Percentiles rank a stretch among this genome's conserved stretches.
phyloP scores from a whole-genome alignment of 2,113 vertebrate genomes.

The Rhynchopsitta pachyrhyncha region DNA sequence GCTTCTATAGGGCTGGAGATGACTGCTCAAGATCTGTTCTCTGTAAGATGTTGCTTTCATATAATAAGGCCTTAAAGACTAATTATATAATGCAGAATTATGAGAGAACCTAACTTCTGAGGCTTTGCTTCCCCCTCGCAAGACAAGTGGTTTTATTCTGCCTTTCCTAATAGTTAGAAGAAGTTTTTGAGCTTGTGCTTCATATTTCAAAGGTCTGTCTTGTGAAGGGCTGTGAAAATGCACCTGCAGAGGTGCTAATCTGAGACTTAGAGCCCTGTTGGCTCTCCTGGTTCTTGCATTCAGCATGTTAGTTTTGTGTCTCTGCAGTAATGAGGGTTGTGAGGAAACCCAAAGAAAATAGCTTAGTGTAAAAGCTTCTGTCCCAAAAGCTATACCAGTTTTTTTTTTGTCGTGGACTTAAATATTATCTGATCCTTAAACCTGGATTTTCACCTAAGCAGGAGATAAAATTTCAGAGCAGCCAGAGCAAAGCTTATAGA shows the following conservation, averaged over 20 bases:
- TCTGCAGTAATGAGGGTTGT: neutral
- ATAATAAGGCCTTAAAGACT: neutral
- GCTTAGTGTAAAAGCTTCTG: neutral
- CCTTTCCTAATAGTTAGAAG: neutral
- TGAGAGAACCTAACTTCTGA: neutral
- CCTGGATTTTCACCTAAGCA: neutral
- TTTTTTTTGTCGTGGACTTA: neutral
- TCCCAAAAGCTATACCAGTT: accelerated
- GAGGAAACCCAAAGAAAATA: neutral
- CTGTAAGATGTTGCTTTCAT: neutral
- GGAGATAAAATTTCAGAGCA: neutral
- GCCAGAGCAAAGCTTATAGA: neutral
- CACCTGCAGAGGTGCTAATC: neutral
- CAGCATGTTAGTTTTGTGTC: neutral
- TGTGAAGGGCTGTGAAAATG: neutral
- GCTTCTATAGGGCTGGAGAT: neutral
- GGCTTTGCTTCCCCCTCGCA: neutral
- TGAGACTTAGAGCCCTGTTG: neutral
- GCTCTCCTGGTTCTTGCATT: neutral
- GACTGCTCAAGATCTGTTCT: neutral
- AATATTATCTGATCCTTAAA: neutral
- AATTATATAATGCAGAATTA: neutral
- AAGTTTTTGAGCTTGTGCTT: neutral
- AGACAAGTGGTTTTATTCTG: neutral
- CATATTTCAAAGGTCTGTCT: neutral